Evolutionary conservation across 2,797 vertebrate genomes (phyloP).

Genomic region (Taeniopygia guttata): DNA sequence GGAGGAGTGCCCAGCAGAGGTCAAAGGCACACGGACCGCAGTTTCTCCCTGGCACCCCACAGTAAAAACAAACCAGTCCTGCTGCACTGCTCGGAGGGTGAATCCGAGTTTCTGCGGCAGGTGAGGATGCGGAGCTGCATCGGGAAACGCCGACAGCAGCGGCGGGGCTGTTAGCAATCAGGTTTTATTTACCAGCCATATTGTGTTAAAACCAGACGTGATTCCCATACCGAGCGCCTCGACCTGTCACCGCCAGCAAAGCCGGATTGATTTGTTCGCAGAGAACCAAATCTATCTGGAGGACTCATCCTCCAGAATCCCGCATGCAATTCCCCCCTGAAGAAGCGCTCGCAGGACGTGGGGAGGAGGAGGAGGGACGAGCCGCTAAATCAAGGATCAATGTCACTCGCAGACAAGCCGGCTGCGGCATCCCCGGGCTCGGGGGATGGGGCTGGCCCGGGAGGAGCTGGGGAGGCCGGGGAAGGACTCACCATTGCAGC

Average conservation of each 20-base stretch:
- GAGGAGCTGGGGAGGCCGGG: neutral
- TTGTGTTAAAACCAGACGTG: conserved; percentile 56
- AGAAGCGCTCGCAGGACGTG: neutral
- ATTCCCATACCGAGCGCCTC: conserved; percentile 33
- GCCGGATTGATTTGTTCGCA: neutral
- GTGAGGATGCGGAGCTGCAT: conserved; percentile 48
- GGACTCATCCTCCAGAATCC: neutral
- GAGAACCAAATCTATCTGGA: neutral
- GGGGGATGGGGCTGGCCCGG: neutral
- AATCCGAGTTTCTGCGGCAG: conserved; percentile 54
- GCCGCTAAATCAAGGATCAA: neutral
- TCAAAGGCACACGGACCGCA: neutral
- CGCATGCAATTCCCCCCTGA: neutral
- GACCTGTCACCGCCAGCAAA: neutral
- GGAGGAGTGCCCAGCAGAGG: neutral
- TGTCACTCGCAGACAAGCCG: neutral
- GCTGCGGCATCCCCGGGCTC: neutral
- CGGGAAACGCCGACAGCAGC: conserved; percentile 13
- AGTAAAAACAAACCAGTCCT: neutral
- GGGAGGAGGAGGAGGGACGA: neutral
- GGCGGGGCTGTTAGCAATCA: conserved; percentile 12
- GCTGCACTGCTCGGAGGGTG: neutral
- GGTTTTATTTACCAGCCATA: conserved; percentile 65
- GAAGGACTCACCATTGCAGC: conserved; percentile 36
- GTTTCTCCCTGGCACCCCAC: neutral